These are phyloP conservation scores for Andrena fulva DNA, from an alignment of 2,888 invertebrate genomes.

Conservation along the genomic window DNA sequence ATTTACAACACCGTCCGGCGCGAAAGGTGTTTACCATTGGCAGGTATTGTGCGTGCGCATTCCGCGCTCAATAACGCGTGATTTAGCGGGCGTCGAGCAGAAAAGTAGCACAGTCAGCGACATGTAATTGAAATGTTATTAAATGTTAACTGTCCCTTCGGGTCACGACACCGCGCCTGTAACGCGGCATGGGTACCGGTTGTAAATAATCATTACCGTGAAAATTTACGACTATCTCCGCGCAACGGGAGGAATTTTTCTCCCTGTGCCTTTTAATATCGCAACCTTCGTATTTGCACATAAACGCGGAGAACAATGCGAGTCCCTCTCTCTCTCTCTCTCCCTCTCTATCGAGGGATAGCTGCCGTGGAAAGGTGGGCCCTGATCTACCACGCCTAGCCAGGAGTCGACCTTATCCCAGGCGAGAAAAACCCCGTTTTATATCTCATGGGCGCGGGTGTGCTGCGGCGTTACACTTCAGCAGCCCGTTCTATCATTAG, in stretches of 20 bases:
- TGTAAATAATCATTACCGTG: conserved; percentile 52
- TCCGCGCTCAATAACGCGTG: conserved; percentile 6
- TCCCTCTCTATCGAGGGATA: conserved; percentile 25
- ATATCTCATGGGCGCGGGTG: conserved; percentile 46
- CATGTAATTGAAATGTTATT: conserved; percentile 56
- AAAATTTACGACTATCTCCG: conserved; percentile 47
- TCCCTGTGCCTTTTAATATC: conserved; percentile 37
- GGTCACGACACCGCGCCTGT: background rate
- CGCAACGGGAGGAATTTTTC: conserved; percentile 19
- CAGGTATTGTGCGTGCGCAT: conserved; percentile 9
- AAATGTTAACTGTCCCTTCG: conserved; percentile 53
- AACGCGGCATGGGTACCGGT: conserved; percentile 10
- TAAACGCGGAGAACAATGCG: conserved; percentile 60
- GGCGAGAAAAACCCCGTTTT: conserved; percentile 46
- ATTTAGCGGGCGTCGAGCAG: conserved; percentile 36
- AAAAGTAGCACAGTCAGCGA: conserved; percentile 23
- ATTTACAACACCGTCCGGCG: background rate
- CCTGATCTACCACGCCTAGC: conserved; percentile 68
- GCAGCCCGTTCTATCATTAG: conserved; percentile 1
- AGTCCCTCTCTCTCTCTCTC: conserved; percentile 3
- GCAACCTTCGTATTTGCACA: conserved; percentile 51
- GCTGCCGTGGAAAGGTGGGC: conserved; percentile 56
- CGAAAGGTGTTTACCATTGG: background rate
- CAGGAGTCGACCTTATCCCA: conserved; percentile 56
- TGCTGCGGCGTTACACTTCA: conserved; percentile 15